These are phyloP conservation scores for Drosophila ogumai DNA, from an alignment of 1,140 invertebrate species.

Conservation along the genomic window DNA sequence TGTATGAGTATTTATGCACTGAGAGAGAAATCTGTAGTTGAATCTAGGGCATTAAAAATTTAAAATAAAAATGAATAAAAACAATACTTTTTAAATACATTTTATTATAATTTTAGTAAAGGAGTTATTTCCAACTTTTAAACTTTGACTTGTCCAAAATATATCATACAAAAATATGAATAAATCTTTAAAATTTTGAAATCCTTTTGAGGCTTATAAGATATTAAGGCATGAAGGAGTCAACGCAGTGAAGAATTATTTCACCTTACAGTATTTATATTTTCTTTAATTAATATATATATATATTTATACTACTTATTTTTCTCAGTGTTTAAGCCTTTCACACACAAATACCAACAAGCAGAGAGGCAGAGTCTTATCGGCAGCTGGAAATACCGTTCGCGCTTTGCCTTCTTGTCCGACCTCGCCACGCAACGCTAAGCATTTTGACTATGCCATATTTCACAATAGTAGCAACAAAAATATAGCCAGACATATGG, in stretches of 20 bases:
- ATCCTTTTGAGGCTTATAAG: too few species aligned
- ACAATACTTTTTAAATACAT: too few species aligned
- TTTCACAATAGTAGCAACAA: conserved; percentile 54
- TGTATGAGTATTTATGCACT: neutral
- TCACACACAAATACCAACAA: conserved; percentile 4
- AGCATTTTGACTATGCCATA: conserved; percentile 68
- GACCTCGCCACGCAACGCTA: conserved; percentile 49
- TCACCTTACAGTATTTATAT: too few species aligned
- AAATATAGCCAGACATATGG: conserved; percentile 35
- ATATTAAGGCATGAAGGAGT: too few species aligned
- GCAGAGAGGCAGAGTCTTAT: conserved; percentile 45
- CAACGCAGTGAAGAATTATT: too few species aligned
- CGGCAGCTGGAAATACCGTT: conserved; percentile 54
- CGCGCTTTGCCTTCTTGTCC: conserved; percentile 65
- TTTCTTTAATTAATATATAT: neutral
- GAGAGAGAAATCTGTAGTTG: fast-evolving
- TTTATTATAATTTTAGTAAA: too few species aligned
- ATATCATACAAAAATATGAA: too few species aligned
- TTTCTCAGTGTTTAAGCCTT: conserved; percentile 4
- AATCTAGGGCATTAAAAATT: neutral
- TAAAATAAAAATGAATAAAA: too few species aligned
- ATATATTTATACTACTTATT: neutral
- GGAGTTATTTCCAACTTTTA: too few species aligned
- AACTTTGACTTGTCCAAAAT: too few species aligned
- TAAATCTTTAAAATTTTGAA: too few species aligned